Evolutionary conservation across 2,113 vertebrate genomes (phyloP), one percentile per base, ranked within the genome.

Genomic region (Leuciscus idus): DNA sequence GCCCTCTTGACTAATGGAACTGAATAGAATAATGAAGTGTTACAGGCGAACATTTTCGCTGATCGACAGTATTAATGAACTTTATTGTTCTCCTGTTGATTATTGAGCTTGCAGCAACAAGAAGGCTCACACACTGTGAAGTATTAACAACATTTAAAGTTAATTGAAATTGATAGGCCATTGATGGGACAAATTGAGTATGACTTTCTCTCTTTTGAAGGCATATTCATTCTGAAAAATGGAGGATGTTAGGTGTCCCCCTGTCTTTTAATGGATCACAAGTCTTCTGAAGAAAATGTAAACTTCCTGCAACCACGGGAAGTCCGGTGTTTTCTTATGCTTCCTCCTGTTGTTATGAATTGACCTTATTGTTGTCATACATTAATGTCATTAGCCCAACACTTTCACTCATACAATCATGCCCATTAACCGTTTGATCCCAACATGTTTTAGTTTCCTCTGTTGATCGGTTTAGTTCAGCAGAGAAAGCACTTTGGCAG

Each of bases 21-120:
- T 95, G 93, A 95, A 94, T 95, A 93, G 93, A 94, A 88, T 92
- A 92, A 94, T 95, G 94, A 95, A 95, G 94, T 94, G 94, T 95
- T 92, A 91, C 90, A 94, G 90, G 92, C 91, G 23, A 80, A 83
- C 26, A 88, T 91, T 21, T 91, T 93, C 91, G 72, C 86, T 88
- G 28, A 76, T 94, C 89, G 90, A 94, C 95, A 96, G 95, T 96
- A 96, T 96, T 96, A 95, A 85, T 86, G 87, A 91, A 91, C 85
- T 88, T 84, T 75, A 87, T 81, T 73, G 68, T 80, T 59, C 28
- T 84, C 62, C 73, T 55, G 80, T 91, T 89, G 91, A 88, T 61
- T 91, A 89, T 90, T 89, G 88, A 90, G 86, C 89, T 91, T 90
- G 92, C 89, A 84, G 59, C 61, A 82, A 80, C 26, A 86, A 70